Conservation (phyloP, 2,797 vertebrate species). For the Diplodus puntazzo region DNA sequence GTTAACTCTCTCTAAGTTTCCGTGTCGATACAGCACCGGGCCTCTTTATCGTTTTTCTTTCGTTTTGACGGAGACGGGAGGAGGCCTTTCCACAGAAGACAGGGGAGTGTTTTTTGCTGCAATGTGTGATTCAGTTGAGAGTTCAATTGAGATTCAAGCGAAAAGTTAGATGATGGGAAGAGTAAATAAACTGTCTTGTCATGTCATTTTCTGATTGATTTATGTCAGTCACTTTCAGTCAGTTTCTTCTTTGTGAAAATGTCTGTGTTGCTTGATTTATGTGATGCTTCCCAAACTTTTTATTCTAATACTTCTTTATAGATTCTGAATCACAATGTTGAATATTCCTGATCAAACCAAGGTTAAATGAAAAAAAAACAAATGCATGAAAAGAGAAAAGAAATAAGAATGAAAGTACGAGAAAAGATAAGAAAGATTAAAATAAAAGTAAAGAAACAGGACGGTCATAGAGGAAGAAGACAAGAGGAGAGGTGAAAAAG, state of each 20-base stretch:
- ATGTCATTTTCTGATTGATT: too few relatives aligned
- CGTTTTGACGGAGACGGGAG: slow-evolving; percentile 11
- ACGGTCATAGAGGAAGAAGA: neutral
- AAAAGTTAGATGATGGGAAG: neutral
- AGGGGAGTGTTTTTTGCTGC: neutral
- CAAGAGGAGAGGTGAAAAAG: neutral
- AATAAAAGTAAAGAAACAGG: neutral
- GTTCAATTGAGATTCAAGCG: neutral
- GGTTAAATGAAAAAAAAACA: too few relatives aligned
- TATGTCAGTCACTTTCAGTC: too few relatives aligned
- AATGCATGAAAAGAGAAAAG: too few relatives aligned
- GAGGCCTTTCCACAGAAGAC: slow-evolving; percentile 13
- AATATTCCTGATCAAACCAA: too few relatives aligned
- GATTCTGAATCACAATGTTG: too few relatives aligned
- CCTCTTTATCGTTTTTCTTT: slow-evolving; percentile 34
- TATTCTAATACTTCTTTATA: too few relatives aligned
- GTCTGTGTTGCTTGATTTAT: too few relatives aligned
- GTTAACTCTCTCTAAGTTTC: slow-evolving; percentile 52
- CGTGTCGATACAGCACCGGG: slow-evolving; percentile 32
- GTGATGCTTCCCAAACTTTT: too few relatives aligned
- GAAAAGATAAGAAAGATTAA: too few relatives aligned
- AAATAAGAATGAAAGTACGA: too few relatives aligned
- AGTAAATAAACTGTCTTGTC: neutral
- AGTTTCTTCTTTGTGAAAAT: too few relatives aligned
- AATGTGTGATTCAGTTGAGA: neutral